A percentile compares a stretch with the other conserved stretches of the same genome.
phyloP scores from a whole-genome alignment of 2,888 invertebrate genomes.

The Xestia xanthographa region DNA sequence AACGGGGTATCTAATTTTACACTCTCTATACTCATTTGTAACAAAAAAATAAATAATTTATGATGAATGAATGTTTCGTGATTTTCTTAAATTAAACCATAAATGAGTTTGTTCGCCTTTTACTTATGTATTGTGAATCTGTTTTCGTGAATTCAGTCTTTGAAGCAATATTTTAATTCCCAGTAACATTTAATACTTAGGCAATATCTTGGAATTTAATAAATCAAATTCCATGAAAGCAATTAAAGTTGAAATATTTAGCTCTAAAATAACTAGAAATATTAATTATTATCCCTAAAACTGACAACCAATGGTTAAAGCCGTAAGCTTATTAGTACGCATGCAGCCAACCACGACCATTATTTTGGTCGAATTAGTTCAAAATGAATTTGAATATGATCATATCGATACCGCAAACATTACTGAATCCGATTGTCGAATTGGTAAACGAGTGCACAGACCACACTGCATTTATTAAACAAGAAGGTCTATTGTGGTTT shows the following conservation, averaged over 20 bases:
- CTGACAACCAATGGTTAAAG: constrained; percentile 13
- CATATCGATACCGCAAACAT: constrained; percentile 29
- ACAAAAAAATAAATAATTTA: no score
- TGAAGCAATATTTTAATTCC: background rate
- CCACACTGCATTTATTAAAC: constrained; percentile 7
- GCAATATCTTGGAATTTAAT: background rate
- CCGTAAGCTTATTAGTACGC: constrained; percentile 32
- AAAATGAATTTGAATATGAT: constrained; percentile 31
- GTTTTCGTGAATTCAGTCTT: background rate
- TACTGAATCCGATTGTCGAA: constrained; percentile 30
- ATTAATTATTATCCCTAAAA: background rate
- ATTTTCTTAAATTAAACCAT: background rate
- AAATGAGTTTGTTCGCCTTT: background rate
- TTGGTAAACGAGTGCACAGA: background rate
- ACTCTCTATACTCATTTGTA: no score
- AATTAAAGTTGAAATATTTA: background rate
- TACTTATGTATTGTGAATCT: background rate
- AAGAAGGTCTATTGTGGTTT: background rate
- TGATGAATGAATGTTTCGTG: no score
- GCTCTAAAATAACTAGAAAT: background rate
- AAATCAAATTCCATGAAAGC: background rate
- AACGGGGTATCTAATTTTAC: background rate
- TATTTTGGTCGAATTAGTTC: constrained; percentile 23
- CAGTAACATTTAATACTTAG: background rate
- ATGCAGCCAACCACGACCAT: background rate